These are phyloP conservation scores for Sorex maritimensis DNA, from an alignment of 2,797 vertebrate species.

Conservation along the genomic window DNA sequence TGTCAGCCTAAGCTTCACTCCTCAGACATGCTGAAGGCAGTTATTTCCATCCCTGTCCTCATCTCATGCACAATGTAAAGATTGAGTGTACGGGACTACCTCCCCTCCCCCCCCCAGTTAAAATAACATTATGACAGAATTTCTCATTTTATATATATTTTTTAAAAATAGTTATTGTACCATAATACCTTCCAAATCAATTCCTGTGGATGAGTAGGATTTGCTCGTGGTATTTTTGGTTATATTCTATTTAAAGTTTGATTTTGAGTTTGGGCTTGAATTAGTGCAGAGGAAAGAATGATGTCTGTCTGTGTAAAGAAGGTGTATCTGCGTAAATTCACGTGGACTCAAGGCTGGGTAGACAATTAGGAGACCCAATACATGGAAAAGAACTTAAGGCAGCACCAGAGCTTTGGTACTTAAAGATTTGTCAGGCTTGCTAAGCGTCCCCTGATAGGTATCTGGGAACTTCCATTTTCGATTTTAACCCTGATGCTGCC, in stretches of 20 bases:
- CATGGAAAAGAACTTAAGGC: background rate
- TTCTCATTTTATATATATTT: slow-evolving; percentile 22
- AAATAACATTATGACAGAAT: background rate
- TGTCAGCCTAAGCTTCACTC: background rate
- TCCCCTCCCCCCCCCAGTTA: slow-evolving; percentile 2
- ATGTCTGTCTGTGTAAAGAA: background rate
- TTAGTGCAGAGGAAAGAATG: slow-evolving; percentile 45
- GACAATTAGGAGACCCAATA: background rate
- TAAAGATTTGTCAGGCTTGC: slow-evolving; percentile 66
- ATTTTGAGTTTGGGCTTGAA: slow-evolving; percentile 1
- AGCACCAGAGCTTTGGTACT: background rate
- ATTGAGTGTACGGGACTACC: no score
- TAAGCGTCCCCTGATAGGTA: slow-evolving; percentile 70
- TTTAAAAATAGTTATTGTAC: background rate
- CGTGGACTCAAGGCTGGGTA: background rate
- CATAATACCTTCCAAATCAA: background rate
- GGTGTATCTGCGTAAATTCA: background rate
- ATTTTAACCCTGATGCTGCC: slow-evolving; percentile 69
- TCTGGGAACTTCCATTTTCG: slow-evolving; percentile 72
- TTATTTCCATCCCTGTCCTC: background rate
- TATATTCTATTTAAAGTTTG: slow-evolving; percentile 29
- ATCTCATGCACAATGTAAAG: background rate
- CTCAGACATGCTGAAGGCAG: background rate
- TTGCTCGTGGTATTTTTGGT: slow-evolving; percentile 15
- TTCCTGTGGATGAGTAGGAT: background rate